These are phyloP conservation scores for Microctonus hyperodae DNA, from an alignment of 2,888 invertebrate species.

Conservation along the genomic window DNA sequence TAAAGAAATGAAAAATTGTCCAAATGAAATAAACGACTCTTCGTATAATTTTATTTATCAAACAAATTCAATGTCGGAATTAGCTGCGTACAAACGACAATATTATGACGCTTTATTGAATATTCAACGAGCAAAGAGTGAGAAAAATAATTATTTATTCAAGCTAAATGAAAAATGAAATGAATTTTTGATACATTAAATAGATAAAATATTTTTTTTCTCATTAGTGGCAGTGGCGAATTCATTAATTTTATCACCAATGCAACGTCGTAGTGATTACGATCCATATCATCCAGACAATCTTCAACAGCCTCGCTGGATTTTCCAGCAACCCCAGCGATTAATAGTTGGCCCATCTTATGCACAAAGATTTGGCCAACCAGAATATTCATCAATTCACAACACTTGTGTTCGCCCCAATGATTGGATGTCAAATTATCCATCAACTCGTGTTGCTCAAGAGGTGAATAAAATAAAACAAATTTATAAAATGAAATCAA, in stretches of 20 bases:
- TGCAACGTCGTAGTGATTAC: constrained; percentile 37
- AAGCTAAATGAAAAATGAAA: too few species aligned
- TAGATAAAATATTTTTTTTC: constrained; percentile 14
- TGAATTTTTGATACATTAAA: neutral
- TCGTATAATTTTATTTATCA: constrained; percentile 25
- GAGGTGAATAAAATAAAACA: constrained; percentile 40
- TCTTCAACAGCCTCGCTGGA: constrained; percentile 44
- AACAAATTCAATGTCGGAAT: constrained; percentile 41
- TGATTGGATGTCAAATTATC: constrained; percentile 42
- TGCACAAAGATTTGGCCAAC: constrained; percentile 34
- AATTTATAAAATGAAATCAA: neutral
- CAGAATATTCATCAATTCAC: constrained; percentile 37
- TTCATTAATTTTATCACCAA: constrained; percentile 47
- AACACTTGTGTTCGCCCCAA: constrained; percentile 40
- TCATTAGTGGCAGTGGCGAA: constrained; percentile 50
- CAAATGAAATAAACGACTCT: constrained; percentile 23
- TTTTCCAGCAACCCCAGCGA: constrained; percentile 43
- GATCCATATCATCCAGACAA: constrained; percentile 44
- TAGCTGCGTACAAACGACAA: constrained; percentile 48
- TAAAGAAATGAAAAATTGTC: constrained; percentile 7
- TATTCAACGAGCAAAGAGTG: constrained; percentile 52
- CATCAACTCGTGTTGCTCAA: constrained; percentile 43
- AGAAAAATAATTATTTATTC: constrained; percentile 13
- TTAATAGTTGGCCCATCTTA: constrained; percentile 39
- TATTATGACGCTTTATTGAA: constrained; percentile 50